Conservation (phyloP, 2,113 vertebrate species). For the Vicugna pacos region DNA sequence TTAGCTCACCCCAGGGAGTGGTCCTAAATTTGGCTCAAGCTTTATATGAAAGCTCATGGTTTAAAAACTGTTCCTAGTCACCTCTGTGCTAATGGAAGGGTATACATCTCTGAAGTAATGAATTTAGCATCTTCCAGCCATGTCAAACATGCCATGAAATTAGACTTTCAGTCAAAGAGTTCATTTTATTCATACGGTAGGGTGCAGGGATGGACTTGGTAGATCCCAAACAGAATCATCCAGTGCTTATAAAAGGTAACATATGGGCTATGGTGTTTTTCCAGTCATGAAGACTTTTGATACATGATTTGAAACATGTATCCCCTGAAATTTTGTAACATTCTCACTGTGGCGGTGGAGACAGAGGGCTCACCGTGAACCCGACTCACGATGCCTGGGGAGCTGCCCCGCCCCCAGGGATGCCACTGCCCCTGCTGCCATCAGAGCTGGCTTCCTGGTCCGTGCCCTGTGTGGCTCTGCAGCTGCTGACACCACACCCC, state of each 20-base stretch:
- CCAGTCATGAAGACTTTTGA: background rate
- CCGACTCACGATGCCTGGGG: fast-evolving
- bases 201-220: background rate
- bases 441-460: background rate
- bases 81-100: background rate
- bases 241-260: background rate
- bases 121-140: background rate
- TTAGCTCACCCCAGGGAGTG: background rate
- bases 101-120: background rate
- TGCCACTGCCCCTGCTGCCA: no score
- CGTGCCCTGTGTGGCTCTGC: no score
- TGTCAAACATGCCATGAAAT: background rate
- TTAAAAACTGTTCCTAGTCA: background rate
- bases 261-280: background rate
- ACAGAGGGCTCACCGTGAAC: background rate
- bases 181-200: background rate
- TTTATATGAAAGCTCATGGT: background rate
- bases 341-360: background rate
- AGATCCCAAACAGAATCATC: background rate
- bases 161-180: background rate
- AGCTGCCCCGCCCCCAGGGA: background rate
- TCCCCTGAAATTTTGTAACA: background rate
- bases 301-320: background rate
- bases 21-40: background rate
- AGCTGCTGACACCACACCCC: background rate